Base-by-base conservation (phyloP, 92 coral and sea anemone species). In the Meandrina meandrites region DNA sequence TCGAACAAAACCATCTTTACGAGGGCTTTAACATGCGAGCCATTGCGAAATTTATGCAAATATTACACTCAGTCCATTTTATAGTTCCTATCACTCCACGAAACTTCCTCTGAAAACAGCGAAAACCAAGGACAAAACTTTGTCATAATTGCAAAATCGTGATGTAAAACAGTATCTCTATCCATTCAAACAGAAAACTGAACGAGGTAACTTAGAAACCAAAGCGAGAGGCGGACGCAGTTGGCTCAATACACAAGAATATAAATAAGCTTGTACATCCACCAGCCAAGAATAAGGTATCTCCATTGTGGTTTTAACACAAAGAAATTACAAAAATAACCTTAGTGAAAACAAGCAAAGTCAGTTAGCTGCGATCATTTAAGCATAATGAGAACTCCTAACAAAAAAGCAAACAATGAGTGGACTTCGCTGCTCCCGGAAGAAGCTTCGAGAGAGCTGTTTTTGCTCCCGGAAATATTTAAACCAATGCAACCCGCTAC, bases 401-500 rank as follows among this genome's bases (percentile, higher is more conserved):
- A 85, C 73, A 21, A 27, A 7, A 76, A 74, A 77, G 82, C 88
- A 85, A 85, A 85, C 88, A 85, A 85, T 62, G 82, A 73, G 68
- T 64, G 82, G 32, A 66, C 75, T 27, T 34, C 88, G 16, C 48
- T 76, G 64, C 67, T 85, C 88, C 88, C 88, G 88, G 88, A 85
- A 85, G 88, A 85, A 85, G 48, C 82, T 85, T 85, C 82, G 88
- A 85, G 88, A 85, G 88, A 85, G 67, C 77, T 76, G 88, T 85
- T 78, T 85, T 76, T 85, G 82, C 88, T 85, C 88, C 88, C 88
- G 88, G 88, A 85, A 85, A 85, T 85, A 85, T 85, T 85, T 32
- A 76, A 76, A 64, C 88, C 35, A 8, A 76, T 42, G 58, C 75
- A 32, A 77, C 88, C 78, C 88, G 88, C 82, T 85, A 85, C 88